Evolutionary conservation across 1,140 invertebrate genomes (phyloP).

Genomic region (Helicoverpa zea): DNA sequence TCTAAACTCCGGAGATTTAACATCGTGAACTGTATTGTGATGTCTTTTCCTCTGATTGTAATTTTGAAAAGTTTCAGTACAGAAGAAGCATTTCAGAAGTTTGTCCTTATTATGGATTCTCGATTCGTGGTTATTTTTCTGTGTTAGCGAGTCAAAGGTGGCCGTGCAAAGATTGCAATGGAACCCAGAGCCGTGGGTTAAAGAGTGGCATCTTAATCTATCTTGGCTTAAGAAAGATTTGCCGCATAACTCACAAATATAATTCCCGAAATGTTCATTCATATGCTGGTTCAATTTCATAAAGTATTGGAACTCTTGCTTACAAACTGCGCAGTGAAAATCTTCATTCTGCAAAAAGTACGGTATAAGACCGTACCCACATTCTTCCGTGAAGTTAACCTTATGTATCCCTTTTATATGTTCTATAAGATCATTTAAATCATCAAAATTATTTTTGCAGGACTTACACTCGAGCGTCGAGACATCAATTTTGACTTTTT

Average conservation of each 20-base stretch:
- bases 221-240: constrained; percentile 89
- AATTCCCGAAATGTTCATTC: constrained; percentile 84
- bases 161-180: constrained; percentile 67
- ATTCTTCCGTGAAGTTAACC: constrained; percentile 63
- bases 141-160: constrained; percentile 70
- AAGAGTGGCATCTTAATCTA: constrained; percentile 68
- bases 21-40: constrained; percentile 65
- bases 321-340: constrained; percentile 79
- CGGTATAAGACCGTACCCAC: constrained; percentile 72
- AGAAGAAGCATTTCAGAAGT: constrained; percentile 72
- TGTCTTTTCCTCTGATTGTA: constrained; percentile 73
- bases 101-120: constrained; percentile 67
- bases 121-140: constrained; percentile 69
- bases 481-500: constrained; percentile 81
- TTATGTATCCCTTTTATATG: constrained; percentile 68
- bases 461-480: constrained; percentile 60
- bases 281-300: constrained; percentile 84
- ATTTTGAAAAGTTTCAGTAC: constrained; percentile 71
- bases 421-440: constrained; percentile 61
- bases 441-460: constrained; percentile 59
- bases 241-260: constrained; percentile 92
- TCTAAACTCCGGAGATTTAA: constrained; percentile 61
- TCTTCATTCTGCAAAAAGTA: constrained; percentile 70
- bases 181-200: constrained; percentile 68
- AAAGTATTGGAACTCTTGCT: constrained; percentile 79